These are phyloP conservation scores for Mastacembelus armatus DNA, from an alignment of 2,797 vertebrate genomes.

Conservation along the genomic window DNA sequence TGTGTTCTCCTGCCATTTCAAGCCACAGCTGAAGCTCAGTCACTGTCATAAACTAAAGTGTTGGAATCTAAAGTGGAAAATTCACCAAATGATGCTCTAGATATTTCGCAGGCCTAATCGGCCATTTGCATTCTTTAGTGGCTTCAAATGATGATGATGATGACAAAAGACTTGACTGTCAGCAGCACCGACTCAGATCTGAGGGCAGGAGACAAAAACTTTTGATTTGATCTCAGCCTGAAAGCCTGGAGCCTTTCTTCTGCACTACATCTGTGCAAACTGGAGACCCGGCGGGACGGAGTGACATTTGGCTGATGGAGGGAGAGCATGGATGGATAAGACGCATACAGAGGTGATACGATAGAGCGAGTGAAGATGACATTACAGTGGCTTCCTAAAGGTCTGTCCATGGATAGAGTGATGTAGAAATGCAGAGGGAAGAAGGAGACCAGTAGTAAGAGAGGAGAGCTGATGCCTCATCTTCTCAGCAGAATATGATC, in stretches of 20 bases:
- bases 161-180: too few species aligned
- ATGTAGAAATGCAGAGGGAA: neutral
- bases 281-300: constrained; percentile 26
- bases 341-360: constrained; percentile 6
- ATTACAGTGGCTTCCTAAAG: constrained; percentile 36
- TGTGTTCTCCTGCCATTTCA: too few species aligned
- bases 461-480: constrained; percentile 28
- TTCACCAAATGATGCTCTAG: too few species aligned
- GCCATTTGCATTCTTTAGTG: too few species aligned
- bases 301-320: constrained; percentile 46
- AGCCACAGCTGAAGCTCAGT: too few species aligned
- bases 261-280: constrained; percentile 16
- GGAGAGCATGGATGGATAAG: neutral
- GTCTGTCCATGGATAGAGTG: neutral
- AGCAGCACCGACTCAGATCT: neutral
- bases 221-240: constrained; percentile 17
- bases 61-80: too few species aligned
- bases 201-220: constrained; percentile 20
- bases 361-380: constrained; percentile 17
- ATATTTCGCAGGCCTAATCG: too few species aligned
- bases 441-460: neutral
- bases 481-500: constrained; percentile 54
- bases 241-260: constrained; percentile 42
- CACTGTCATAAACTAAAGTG: too few species aligned
- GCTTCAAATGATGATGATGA: too few species aligned